phyloP scores from a whole-genome alignment of 2,113 vertebrate species.

The Microcebus griseorufus region DNA sequence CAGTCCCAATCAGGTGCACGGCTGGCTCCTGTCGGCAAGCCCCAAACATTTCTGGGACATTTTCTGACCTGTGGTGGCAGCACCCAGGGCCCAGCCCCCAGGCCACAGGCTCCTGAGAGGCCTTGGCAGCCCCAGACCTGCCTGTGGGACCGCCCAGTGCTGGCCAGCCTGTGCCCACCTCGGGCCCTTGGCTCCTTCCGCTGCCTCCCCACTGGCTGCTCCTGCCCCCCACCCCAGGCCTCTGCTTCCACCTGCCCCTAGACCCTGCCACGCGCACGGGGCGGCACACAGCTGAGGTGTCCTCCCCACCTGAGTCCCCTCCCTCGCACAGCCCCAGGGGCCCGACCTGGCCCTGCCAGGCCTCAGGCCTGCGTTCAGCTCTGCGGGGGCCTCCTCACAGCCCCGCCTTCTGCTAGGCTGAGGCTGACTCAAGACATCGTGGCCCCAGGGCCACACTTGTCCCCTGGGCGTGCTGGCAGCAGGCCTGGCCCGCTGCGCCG shows the following conservation, averaged over 20 bases:
- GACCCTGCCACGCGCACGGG: too few relatives aligned
- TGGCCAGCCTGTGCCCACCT: too few relatives aligned
- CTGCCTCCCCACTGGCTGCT: not conserved
- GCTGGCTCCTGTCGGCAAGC: not conserved
- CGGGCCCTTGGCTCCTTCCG: not conserved
- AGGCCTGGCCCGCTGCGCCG: too few relatives aligned
- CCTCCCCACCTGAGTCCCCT: too few relatives aligned
- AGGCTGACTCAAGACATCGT: not conserved
- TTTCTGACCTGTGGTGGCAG: not conserved
- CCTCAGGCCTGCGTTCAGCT: not conserved
- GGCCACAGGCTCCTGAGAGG: not conserved
- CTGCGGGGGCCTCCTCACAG: too few relatives aligned
- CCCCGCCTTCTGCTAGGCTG: not conserved
- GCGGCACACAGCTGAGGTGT: not conserved
- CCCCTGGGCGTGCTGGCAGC: not conserved
- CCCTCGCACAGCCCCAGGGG: not conserved
- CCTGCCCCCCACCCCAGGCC: not conserved
- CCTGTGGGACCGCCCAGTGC: not conserved
- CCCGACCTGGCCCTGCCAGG: not conserved
- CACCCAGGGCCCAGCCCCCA: not conserved
- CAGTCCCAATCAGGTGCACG: not conserved
- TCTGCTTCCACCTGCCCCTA: not conserved
- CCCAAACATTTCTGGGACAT: not conserved
- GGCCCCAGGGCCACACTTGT: too few relatives aligned
- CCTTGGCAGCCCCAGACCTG: not conserved